Base-by-base conservation (phyloP, 2,888 invertebrate species). In the Lasioglossum zephyrum region DNA sequence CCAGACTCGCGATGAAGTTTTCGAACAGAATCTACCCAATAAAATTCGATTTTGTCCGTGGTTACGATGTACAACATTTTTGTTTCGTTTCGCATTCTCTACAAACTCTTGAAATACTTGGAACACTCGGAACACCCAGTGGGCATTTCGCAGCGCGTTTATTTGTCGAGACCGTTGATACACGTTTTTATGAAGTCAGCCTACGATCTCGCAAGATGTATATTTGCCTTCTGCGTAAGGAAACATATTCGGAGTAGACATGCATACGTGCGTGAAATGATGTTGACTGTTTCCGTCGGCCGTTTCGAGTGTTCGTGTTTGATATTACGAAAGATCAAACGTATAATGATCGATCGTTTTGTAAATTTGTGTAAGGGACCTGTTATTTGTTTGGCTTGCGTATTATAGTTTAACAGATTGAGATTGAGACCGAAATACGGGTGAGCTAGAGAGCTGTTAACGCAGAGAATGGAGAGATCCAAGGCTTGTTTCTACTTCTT, bases 141-240 rank as follows among this genome's bases (percentile, higher is more conserved):
- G 22, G 22, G 69, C 39, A 18, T 39, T 18, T 69, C 11, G 36
- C 9, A 4, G 22, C 1, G 9, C 22, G 70, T 70, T 41, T 70
- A 70, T 70, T 70, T 70, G 5, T 41, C n/a, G 13, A n/a, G n/a
- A 2, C 2, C 13, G 70, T 41, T 22, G n/a, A 41, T 39, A 13
- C 70, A n/a, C 70, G 70, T 70, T 70, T 70, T 70, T 70, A 70
- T 70, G 70, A 41, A 70, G 41, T 41, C n/a, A n/a, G 41, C n/a
- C n/a, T 11, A n/a, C 41, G 41, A 39, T 70, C 70, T n/a, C 41
- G n/a, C 41, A 13, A 70, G 22, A 13, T n/a, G 70, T 70, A 41
- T 70, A 70, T 69, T 69, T 69, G 39, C 69, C 1, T 69, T 69
- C 69, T 69, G 36, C 69, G 36, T 69, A 22, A 4, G 39, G 69